A percentile compares a stretch with the other conserved stretches of the same genome.
These are phyloP conservation scores for Mythimna vitellina DNA, from an alignment of 2,888 invertebrate species.

Conservation along the genomic window DNA sequence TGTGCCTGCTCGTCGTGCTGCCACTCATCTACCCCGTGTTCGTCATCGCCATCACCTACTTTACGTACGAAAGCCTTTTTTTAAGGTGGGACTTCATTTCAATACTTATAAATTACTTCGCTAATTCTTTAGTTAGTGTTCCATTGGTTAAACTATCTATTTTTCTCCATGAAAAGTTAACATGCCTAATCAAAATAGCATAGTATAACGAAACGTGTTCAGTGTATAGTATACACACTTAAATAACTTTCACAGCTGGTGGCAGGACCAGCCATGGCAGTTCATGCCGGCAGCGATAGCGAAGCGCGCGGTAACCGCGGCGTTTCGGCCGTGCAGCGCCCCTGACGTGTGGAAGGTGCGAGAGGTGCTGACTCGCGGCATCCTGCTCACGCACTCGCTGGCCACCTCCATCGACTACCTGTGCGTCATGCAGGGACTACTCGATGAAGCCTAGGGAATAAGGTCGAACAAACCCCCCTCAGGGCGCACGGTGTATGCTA, in stretches of 20 bases:
- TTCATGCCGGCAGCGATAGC: slow-evolving; percentile 79
- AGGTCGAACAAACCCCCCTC: background rate
- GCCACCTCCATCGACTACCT: slow-evolving; percentile 88
- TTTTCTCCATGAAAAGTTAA: background rate
- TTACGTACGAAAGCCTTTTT: slow-evolving; percentile 82
- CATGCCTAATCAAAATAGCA: background rate
- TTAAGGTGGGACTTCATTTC: slow-evolving; percentile 74
- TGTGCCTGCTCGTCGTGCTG: slow-evolving; percentile 81
- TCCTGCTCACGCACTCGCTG: slow-evolving; percentile 85
- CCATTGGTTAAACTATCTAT: background rate
- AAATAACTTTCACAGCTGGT: slow-evolving; percentile 74
- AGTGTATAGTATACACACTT: slow-evolving; percentile 23
- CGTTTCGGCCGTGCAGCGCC: slow-evolving; percentile 69
- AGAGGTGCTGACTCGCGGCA: slow-evolving; percentile 84
- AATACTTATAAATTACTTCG: background rate
- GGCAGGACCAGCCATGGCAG: slow-evolving; percentile 79
- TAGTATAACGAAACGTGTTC: background rate
- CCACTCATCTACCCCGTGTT: slow-evolving; percentile 85
- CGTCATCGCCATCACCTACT: slow-evolving; percentile 78
- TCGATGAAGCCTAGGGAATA: slow-evolving; percentile 77
- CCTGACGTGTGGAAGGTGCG: slow-evolving; percentile 84
- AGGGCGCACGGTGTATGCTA: background rate
- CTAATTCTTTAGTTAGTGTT: background rate
- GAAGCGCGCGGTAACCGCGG: slow-evolving; percentile 70
- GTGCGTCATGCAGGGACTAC: slow-evolving; percentile 86